Percentiles rank a stretch among this genome's conserved stretches.
These are phyloP conservation scores for Pseudotriccus pelzelni DNA, from an alignment of 2,797 vertebrate genomes.

Conservation along the genomic window DNA sequence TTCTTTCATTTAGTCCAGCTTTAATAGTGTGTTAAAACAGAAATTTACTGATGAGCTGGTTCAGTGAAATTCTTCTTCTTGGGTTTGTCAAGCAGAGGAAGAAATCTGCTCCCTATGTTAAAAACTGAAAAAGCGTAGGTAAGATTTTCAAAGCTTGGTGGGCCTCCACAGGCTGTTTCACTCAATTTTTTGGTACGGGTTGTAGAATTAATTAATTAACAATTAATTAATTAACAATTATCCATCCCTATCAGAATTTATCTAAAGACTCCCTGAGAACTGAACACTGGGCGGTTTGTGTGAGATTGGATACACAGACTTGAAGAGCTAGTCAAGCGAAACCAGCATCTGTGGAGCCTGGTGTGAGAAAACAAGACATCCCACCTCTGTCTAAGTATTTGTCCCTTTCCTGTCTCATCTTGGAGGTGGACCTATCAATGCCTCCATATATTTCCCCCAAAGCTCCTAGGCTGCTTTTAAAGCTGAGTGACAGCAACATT, in stretches of 20 bases:
- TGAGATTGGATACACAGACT: not conserved
- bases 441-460: not conserved
- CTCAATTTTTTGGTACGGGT: not conserved
- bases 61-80: not conserved
- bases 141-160: not conserved
- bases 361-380: not conserved
- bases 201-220: not conserved
- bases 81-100: not conserved
- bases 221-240: not conserved
- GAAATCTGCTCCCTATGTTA: not conserved
- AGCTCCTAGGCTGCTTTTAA: not conserved
- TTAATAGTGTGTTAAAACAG: not conserved
- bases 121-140: not conserved
- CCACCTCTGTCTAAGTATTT: not conserved
- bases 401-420: not conserved
- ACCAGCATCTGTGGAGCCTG: not conserved
- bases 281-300: not conserved
- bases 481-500: not conserved
- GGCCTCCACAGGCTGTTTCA: not conserved
- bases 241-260: not conserved
- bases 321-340: not conserved
- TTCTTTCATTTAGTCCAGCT: not conserved
- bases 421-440: not conserved
- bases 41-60: not conserved
- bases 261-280: not conserved